Base-by-base conservation (phyloP, 2,797 vertebrate species). In the Enteromius treurensis region DNA sequence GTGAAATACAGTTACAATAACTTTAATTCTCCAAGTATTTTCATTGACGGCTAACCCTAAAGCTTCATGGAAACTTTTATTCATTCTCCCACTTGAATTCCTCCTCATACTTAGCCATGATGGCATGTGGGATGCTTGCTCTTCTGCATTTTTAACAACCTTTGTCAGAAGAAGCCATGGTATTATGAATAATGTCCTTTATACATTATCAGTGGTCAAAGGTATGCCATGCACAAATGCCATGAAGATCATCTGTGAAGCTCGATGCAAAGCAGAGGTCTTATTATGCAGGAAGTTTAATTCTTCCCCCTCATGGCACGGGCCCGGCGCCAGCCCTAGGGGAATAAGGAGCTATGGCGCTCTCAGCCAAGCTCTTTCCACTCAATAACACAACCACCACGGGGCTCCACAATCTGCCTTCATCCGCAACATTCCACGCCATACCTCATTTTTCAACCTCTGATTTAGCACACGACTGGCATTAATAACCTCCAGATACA, bases 231-330 rank as follows among this genome's bases (percentile, higher is more conserved):
- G 13, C 15, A 40, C 47, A 80, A 79, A 77, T 29, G 58, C 32
- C 21, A 45, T 34, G 23, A 77, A 62, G 49, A 62, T 68, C 53
- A 70, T 79, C 71, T 79, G 49, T 51, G 77, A 77, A 58, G 32
- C 60, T 68, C 69, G 5, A 26, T 69, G 77, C 71, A 82, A 86
- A 79, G 67, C 67, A 86, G 40, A 53, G 53, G 80, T 76, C 80
- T 89, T 83, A 89, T 85, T 87, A 77, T 42, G 67, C 83, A 88
- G 88, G 87, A 90, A 88, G 86, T 86, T 82, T 79, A 79, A 82
- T 87, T 85, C 85, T 64, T 47, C 81, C 79, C 81, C 37, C 74
- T 83, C 87, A 86, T 85, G 77, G 84, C 77, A 77, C 29, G 23
- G 83, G 84, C 69, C 73, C 32, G 73, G 81, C 32, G 73, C 76